A percentile compares a stretch with the other conserved stretches of the same genome.
These are phyloP conservation scores for Rotaria socialis DNA, from an alignment of 2,888 invertebrate species.

Conservation along the genomic window DNA sequence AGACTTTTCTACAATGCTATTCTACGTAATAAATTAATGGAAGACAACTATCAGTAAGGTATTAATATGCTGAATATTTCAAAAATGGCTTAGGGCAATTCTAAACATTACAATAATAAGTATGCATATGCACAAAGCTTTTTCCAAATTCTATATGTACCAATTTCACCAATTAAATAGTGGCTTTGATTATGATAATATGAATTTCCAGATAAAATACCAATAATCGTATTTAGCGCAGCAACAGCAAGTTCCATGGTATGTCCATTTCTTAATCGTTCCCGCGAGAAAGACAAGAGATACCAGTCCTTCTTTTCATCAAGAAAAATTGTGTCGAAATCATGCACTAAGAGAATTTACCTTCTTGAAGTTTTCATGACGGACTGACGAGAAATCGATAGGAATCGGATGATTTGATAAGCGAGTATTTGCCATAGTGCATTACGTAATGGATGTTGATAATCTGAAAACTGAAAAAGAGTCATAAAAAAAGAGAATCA, in stretches of 20 bases:
- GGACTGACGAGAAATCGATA: background rate
- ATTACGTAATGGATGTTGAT: too few relatives aligned
- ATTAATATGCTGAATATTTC: too few relatives aligned
- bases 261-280: background rate
- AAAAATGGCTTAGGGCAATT: too few relatives aligned
- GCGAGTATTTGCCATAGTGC: too few relatives aligned
- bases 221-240: background rate
- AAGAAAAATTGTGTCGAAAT: background rate
- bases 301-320: background rate
- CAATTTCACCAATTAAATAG: background rate
- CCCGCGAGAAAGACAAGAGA: background rate
- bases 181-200: background rate
- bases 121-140: background rate
- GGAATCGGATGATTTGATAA: too few relatives aligned
- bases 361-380: background rate
- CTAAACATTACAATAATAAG: too few relatives aligned
- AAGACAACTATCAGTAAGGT: too few relatives aligned
- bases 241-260: background rate
- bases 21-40: too few relatives aligned
- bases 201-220: background rate
- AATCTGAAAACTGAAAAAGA: too few relatives aligned
- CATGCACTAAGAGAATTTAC: background rate
- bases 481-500: too few relatives aligned
- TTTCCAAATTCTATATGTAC: background rate
- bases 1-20: too few relatives aligned